A percentile compares a stretch with the other conserved stretches of the same genome.
phyloP scores from a whole-genome alignment of 2,113 vertebrate species.

The Lepus americanus region DNA sequence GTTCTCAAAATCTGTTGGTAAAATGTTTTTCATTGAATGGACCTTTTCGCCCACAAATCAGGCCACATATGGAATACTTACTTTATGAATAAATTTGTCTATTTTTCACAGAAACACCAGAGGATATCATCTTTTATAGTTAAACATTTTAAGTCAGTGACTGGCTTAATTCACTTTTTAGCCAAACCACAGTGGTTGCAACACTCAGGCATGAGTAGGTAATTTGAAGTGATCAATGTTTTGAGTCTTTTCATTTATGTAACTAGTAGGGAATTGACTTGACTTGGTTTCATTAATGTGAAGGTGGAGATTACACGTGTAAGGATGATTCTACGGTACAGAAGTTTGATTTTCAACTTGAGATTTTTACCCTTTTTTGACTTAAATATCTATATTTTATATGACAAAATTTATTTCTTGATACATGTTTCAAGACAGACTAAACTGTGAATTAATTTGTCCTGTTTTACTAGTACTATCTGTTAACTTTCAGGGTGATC shows the following conservation, averaged over 20 bases:
- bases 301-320: neutral
- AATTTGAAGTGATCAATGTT: neutral
- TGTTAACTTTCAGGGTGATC: constrained; percentile 39
- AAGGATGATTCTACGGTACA: constrained; percentile 40
- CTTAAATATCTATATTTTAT: constrained; percentile 57
- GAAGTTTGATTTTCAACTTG: constrained; percentile 33
- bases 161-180: neutral
- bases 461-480: constrained; percentile 12
- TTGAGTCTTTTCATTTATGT: constrained; percentile 4
- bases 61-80: neutral
- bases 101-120: constrained; percentile 35
- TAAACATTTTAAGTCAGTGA: neutral
- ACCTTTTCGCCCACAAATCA: constrained; percentile 28
- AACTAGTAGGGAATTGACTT: constrained; percentile 10
- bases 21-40: constrained; percentile 16
- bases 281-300: neutral
- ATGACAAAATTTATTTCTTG: constrained; percentile 60
- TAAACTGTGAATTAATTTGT: constrained; percentile 53
- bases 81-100: constrained; percentile 10
- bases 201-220: neutral
- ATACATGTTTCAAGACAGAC: constrained; percentile 26
- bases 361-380: constrained; percentile 40
- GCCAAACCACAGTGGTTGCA: neutral
- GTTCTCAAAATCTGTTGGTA: constrained; percentile 9
- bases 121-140: constrained; percentile 13